Evolutionary conservation across 1,140 invertebrate species (phyloP).

Genomic region (Matsumurasca onukii): DNA sequence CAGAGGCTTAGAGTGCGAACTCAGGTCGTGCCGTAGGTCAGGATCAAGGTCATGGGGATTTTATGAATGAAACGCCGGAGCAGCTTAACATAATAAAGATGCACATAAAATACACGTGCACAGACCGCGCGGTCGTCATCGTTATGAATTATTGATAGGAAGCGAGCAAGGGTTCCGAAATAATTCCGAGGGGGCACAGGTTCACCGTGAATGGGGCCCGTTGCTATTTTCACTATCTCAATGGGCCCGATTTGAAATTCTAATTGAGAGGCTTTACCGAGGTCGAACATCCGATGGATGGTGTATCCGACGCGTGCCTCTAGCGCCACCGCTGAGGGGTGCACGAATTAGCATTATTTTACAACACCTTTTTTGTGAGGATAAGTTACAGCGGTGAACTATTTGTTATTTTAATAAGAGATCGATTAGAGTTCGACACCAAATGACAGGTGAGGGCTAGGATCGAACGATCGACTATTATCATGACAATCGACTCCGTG

Average conservation of each 20-base stretch:
- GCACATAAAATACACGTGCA: conserved; percentile 19
- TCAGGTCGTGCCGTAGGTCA: neutral
- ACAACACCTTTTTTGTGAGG: conserved; percentile 24
- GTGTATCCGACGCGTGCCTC: conserved; percentile 2
- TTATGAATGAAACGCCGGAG: neutral
- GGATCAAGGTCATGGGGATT: neutral
- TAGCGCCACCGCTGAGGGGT: neutral
- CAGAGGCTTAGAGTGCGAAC: neutral
- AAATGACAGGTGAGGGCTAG: conserved; percentile 19
- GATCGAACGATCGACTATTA: neutral
- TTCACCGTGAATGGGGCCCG: conserved; percentile 16
- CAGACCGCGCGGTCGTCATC: conserved; percentile 8
- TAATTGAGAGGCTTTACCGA: conserved; percentile 34
- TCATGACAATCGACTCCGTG: conserved; percentile 15
- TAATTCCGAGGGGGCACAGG: conserved; percentile 27
- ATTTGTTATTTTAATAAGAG: conserved; percentile 28
- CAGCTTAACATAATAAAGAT: conserved; percentile 19
- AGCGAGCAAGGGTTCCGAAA: conserved; percentile 3
- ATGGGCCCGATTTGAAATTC: conserved; percentile 39
- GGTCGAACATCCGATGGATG: conserved; percentile 1
- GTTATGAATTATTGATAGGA: conserved; percentile 30
- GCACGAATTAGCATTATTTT: conserved; percentile 28
- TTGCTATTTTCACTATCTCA: conserved; percentile 24
- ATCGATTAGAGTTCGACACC: conserved; percentile 12
- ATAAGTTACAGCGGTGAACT: neutral